Base-by-base conservation (phyloP, 1,140 invertebrate species). In the Drosophila murphyi region DNA sequence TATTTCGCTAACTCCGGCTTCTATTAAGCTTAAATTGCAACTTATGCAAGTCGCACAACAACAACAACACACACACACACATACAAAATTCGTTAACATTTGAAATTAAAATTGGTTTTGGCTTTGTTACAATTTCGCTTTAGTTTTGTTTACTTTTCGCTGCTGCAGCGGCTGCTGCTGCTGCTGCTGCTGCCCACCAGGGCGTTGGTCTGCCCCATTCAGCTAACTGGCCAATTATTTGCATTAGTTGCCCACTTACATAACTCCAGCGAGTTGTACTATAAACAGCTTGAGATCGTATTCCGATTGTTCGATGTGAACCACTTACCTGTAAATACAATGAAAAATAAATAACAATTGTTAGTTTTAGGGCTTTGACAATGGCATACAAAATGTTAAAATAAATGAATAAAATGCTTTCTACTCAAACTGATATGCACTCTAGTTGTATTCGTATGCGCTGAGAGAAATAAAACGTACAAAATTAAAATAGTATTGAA, bases 191-290 rank as follows among this genome's bases (percentile, higher is more conserved):
- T 59, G 52, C 20, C 35, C 63, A 68, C 47, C 61, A 86, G 83
- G 83, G 83, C 83, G 83, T 83, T 83, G 82, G 76, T 88, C 72
- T 60, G 50, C 31, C 20, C 37, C 51, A 74, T 45, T 48, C 48
- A 20, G 47, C 70, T 54, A 87, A 82, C 82, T 82, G 71, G 74
- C 82, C 82, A 88, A 87, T 87, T 88, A 88, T 82, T 80, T 77
- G 82, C 54, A 79, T 65, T 71, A 82, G 62, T 41, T 69, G 69
- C 63, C 75, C 62, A 78, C 82, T 88, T 88, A 83, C 80, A 76
- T 86, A 86, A 85, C 61, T 2, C 47, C 29, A 34, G 52, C 39
- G 39, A n/a, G n/a, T 35, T 52, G 20, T 62, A 35, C 34, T 47
- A n/a, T 35, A 34, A 39, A 8, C 45, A 50, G 48, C 43, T 28